Percentiles rank a stretch among this genome's conserved stretches.
Evolutionary conservation across 2,113 vertebrate species (phyloP).

Genomic region (Lepus americanus): DNA sequence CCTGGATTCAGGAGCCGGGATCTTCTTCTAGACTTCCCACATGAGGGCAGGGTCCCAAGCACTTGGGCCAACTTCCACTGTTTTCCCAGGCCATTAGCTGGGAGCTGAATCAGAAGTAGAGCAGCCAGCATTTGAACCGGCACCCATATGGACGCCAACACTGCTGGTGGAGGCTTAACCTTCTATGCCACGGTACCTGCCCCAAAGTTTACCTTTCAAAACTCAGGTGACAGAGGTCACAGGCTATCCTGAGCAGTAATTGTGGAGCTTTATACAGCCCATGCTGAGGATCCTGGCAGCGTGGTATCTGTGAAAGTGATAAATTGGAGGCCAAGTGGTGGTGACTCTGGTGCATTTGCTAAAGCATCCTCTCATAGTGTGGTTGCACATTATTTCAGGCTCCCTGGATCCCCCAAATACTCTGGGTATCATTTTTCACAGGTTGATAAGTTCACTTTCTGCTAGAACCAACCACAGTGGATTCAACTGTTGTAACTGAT

Average conservation of each 20-base stretch:
- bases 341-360: not conserved
- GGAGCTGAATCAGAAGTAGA: too few species aligned
- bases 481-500: conserved; percentile 3
- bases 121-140: too few species aligned
- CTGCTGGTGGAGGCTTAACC: too few species aligned
- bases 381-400: not conserved
- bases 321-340: not conserved
- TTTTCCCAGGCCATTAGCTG: too few species aligned
- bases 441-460: not conserved
- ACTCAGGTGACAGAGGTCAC: not conserved
- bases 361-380: not conserved
- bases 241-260: not conserved
- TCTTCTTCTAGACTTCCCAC: too few species aligned
- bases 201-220: not conserved
- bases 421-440: not conserved
- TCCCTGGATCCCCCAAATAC: not conserved
- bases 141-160: too few species aligned
- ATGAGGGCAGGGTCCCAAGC: too few species aligned
- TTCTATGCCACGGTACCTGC: too few species aligned
- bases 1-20: too few species aligned
- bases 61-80: too few species aligned
- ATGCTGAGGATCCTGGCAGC: not conserved
- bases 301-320: not conserved
- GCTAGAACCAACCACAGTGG: not conserved
- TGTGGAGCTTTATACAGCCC: not conserved